Percentiles rank a stretch among this genome's conserved stretches.
phyloP scores from a whole-genome alignment of 1,140 invertebrate genomes.

The Temnothorax curvispinosus region DNA sequence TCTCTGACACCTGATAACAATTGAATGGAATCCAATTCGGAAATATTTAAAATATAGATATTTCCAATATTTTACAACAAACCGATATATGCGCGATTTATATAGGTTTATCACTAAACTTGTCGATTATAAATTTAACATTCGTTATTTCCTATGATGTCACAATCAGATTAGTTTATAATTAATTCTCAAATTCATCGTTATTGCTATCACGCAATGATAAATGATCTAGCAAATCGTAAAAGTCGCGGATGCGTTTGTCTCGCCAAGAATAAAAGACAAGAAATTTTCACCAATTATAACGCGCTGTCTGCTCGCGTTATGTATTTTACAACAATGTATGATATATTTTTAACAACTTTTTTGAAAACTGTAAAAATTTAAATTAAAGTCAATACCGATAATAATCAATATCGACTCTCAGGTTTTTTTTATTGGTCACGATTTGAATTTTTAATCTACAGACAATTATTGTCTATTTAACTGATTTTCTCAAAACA shows the following conservation, averaged over 20 bases:
- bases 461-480: background rate
- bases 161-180: background rate
- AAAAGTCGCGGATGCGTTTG: background rate
- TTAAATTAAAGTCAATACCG: background rate
- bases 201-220: constrained; percentile 3
- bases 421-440: too few species aligned
- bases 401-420: background rate
- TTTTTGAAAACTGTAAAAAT: background rate
- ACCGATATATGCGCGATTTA: background rate
- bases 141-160: background rate
- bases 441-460: background rate
- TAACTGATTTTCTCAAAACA: background rate
- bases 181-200: constrained; percentile 44
- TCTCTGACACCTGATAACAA: background rate
- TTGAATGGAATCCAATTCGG: background rate
- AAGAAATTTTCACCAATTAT: constrained; percentile 10
- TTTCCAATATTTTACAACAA: background rate
- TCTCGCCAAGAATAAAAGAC: constrained; percentile 33
- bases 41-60: background rate
- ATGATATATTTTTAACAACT: background rate
- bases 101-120: background rate
- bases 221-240: background rate
- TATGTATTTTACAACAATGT: background rate
- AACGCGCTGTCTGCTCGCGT: background rate
- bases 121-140: background rate